These are phyloP conservation scores for Amblyjoppa proteus DNA, from an alignment of 2,888 invertebrate genomes.

Conservation along the genomic window DNA sequence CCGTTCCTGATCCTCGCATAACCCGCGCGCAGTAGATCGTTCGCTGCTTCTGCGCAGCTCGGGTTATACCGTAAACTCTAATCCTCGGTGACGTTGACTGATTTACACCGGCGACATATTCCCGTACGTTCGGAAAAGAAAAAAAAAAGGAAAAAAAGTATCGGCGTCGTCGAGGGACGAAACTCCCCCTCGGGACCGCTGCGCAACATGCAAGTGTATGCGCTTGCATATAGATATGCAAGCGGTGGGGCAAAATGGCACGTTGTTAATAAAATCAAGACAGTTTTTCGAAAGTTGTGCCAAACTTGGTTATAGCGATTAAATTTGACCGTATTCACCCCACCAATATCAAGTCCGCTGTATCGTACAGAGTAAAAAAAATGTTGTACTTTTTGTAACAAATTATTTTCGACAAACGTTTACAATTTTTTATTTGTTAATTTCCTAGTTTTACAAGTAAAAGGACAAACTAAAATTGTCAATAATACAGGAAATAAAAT, in stretches of 20 bases:
- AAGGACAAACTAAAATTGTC: no score
- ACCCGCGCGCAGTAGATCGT: slow-evolving; percentile 32
- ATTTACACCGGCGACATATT: slow-evolving; percentile 82
- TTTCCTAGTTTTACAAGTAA: no score
- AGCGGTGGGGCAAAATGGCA: slow-evolving; percentile 23
- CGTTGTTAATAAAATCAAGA: neutral
- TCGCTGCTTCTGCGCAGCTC: slow-evolving; percentile 50
- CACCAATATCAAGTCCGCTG: no score
- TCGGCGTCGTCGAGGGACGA: slow-evolving; percentile 31
- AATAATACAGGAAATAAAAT: no score
- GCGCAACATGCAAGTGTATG: slow-evolving; percentile 28
- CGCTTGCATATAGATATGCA: neutral
- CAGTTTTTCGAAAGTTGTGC: neutral
- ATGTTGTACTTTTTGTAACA: no score
- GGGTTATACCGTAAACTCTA: slow-evolving; percentile 77
- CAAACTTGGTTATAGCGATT: no score
- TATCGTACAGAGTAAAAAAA: no score
- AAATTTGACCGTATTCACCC: no score
- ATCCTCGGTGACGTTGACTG: slow-evolving; percentile 82
- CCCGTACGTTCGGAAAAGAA: slow-evolving; percentile 42
- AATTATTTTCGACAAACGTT: no score
- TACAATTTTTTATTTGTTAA: no score
- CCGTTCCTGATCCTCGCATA: slow-evolving; percentile 36
- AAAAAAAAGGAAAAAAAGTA: slow-evolving; percentile 16
- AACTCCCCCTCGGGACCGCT: slow-evolving; percentile 8